These are phyloP conservation scores for Metridium senile DNA, from an alignment of 92 coral and sea anemone species.

Conservation along the genomic window DNA sequence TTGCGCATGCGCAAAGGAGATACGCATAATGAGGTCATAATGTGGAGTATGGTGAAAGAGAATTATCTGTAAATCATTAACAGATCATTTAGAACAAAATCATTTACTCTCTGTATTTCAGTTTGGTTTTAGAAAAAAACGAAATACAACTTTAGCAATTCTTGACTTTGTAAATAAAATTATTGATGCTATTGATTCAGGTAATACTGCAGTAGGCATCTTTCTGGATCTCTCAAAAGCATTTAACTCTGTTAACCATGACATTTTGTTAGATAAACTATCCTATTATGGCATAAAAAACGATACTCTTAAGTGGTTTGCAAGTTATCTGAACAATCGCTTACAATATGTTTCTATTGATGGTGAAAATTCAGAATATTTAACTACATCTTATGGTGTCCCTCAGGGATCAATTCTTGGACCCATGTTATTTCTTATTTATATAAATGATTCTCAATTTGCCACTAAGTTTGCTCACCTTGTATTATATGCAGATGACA, in stretches of 20 bases:
- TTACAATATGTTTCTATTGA: not conserved
- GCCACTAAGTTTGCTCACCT: not conserved
- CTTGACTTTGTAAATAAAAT: constrained; percentile 28
- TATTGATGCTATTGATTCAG: constrained; percentile 23
- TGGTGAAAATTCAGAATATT: not conserved
- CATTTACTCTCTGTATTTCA: constrained; percentile 10
- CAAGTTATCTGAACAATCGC: not conserved
- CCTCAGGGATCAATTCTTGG: not conserved
- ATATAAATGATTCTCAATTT: not conserved
- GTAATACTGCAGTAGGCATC: constrained; percentile 21
- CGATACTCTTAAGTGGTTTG: constrained; percentile 6
- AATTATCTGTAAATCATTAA: constrained; percentile 14
- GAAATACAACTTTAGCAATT: constrained; percentile 23
- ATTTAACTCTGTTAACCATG: constrained; percentile 14
- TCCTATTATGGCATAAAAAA: constrained; percentile 18
- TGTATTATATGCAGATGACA: not conserved
- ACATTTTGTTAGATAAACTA: constrained; percentile 17
- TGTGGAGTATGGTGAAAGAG: too few species aligned
- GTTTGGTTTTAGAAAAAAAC: constrained; percentile 23
- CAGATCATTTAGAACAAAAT: constrained; percentile 26
- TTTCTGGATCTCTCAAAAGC: constrained; percentile 29
- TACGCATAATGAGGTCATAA: too few species aligned
- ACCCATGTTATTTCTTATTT: not conserved
- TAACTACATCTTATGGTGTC: not conserved
- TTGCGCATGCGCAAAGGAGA: too few species aligned